phyloP scores from a whole-genome alignment of 37 sponge, comb jelly and placozoan species.

The Halichondria panicea region DNA sequence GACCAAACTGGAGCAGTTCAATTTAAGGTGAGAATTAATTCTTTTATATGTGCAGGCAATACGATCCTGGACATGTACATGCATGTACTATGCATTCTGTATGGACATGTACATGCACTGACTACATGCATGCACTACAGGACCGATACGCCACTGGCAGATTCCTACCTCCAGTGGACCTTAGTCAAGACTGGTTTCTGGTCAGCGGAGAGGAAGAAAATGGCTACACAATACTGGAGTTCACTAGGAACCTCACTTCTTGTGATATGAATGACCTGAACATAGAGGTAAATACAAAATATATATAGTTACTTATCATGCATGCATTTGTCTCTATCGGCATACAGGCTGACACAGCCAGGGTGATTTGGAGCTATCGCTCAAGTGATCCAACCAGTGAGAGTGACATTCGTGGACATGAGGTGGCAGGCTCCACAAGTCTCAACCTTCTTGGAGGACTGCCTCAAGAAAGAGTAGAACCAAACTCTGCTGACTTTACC shows the following conservation, averaged over 20 bases:
- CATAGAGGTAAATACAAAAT: constrained; percentile 1
- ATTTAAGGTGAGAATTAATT: constrained; percentile 17
- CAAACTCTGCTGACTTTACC: not conserved
- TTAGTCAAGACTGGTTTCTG: constrained; percentile 38
- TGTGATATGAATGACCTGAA: constrained; percentile 34
- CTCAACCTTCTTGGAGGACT: constrained; percentile 42
- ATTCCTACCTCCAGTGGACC: constrained; percentile 30
- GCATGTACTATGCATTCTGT: not conserved
- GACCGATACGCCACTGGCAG: constrained; percentile 38
- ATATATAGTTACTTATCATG: not conserved
- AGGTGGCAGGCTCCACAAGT: not conserved
- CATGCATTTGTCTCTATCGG: not conserved
- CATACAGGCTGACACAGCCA: constrained; percentile 27
- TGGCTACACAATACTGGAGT: constrained; percentile 67
- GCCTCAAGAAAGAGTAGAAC: not conserved
- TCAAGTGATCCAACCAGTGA: not conserved
- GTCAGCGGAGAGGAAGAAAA: constrained; percentile 37
- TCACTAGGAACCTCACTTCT: constrained; percentile 35
- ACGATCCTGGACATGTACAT: not conserved
- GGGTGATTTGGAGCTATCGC: constrained; percentile 7
- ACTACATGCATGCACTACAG: constrained; percentile 21
- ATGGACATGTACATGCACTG: not conserved
- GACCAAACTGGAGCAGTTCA: not conserved
- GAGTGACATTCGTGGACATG: not conserved
- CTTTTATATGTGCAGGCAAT: not conserved